Evolutionary conservation across 2,113 vertebrate species (phyloP).

Genomic region (Australoheros scitulus): DNA sequence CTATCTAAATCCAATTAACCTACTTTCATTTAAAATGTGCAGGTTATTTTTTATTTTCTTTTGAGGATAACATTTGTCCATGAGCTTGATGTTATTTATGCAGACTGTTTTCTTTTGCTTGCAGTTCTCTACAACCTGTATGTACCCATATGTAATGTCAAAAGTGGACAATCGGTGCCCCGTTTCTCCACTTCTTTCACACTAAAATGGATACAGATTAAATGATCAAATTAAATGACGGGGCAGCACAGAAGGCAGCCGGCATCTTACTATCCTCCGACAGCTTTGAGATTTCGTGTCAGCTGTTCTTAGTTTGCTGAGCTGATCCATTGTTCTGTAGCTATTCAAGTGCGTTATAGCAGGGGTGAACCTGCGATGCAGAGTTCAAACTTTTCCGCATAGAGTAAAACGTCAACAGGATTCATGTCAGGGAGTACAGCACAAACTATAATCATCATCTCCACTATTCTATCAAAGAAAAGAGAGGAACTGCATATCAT

Average conservation of each 20-base stretch:
- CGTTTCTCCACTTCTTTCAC: neutral
- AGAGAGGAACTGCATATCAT: constrained; percentile 76
- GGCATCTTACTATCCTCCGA: constrained; percentile 17
- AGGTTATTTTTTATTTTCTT: neutral
- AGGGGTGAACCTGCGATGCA: constrained; percentile 43
- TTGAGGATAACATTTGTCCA: neutral
- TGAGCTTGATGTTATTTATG: neutral
- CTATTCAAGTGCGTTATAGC: constrained; percentile 47
- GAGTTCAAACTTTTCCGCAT: constrained; percentile 71
- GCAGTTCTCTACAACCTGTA: neutral
- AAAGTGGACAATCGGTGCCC: neutral
- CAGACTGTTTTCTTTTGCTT: neutral
- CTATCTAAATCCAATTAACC: neutral
- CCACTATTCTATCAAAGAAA: constrained; percentile 74
- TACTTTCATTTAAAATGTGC: neutral
- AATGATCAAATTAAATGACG: constrained; percentile 13
- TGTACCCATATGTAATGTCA: neutral
- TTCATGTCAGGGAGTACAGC: constrained; percentile 76
- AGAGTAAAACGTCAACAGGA: constrained; percentile 79
- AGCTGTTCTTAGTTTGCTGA: constrained; percentile 28
- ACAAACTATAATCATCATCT: constrained; percentile 81
- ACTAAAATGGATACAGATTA: constrained; percentile 22
- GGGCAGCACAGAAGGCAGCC: constrained; percentile 10
- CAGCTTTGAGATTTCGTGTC: constrained; percentile 27
- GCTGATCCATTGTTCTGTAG: constrained; percentile 60